phyloP scores from a whole-genome alignment of 1,140 invertebrate genomes.

The Drosophila watanabei region DNA sequence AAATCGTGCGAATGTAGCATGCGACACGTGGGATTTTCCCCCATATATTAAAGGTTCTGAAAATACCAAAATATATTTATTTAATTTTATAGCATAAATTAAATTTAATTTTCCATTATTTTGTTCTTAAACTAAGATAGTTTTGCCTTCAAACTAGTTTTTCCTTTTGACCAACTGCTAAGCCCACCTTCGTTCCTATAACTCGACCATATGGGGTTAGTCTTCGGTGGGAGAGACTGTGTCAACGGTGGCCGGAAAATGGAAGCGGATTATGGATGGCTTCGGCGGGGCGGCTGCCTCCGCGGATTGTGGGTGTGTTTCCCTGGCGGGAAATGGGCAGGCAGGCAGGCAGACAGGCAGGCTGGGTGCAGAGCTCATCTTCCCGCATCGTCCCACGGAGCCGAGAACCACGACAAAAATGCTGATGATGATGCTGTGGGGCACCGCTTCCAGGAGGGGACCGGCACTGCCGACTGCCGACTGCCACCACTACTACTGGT shows the following conservation, averaged over 20 bases:
- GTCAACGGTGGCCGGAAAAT: constrained; percentile 30
- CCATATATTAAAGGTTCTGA: no score
- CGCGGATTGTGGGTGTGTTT: constrained; percentile 51
- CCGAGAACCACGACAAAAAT: constrained; percentile 28
- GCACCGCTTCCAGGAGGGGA: constrained; percentile 10
- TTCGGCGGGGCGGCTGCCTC: constrained; percentile 7
- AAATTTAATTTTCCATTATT: not conserved
- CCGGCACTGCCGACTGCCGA: constrained; percentile 7
- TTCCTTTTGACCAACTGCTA: constrained; percentile 1
- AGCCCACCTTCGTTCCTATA: constrained; percentile 11
- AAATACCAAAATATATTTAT: not conserved
- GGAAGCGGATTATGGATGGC: not conserved
- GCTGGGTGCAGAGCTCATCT: constrained; percentile 31
- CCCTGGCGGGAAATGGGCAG: constrained; percentile 53
- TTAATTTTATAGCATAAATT: not conserved
- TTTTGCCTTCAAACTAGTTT: not conserved
- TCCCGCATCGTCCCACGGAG: constrained; percentile 26
- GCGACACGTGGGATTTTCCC: no score
- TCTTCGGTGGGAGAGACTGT: constrained; percentile 42
- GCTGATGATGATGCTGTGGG: constrained; percentile 15
- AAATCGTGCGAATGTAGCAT: no score
- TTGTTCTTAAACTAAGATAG: not conserved
- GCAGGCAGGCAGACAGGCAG: constrained; percentile 57
- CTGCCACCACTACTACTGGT: not conserved
- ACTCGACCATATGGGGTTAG: not conserved